Conservation (phyloP, 2,113 vertebrate genomes). For the Bubalus kerabau region DNA sequence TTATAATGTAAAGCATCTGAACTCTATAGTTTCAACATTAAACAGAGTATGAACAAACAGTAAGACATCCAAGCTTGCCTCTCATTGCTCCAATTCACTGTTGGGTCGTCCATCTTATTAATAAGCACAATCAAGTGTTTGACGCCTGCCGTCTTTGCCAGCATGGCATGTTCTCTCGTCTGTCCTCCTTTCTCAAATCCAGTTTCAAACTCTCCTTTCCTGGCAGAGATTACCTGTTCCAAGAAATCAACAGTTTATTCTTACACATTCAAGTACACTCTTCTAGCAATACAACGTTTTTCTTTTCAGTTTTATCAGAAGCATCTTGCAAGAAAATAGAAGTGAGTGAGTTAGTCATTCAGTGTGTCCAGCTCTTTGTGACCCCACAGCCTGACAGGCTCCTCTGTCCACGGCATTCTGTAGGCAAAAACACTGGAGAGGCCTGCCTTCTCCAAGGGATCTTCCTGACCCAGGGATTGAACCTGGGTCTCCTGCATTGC, state of each 20-base stretch:
- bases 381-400: not conserved
- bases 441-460: not conserved
- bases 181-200: constrained; percentile 99
- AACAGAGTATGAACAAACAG: not conserved
- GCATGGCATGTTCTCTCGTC: constrained; percentile 98
- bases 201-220: constrained; percentile 99
- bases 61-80: constrained; percentile 78
- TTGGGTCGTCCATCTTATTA: constrained; percentile 99
- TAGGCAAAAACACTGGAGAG: not conserved
- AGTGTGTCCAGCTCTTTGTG: not conserved
- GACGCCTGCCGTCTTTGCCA: constrained; percentile 98
- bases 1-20: not conserved
- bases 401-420: not conserved
- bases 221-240: constrained; percentile 94
- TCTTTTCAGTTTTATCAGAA: not conserved
- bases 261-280: not conserved
- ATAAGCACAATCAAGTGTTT: constrained; percentile 98
- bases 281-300: not conserved
- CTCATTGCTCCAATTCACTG: constrained; percentile 98
- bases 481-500: not conserved
- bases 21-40: not conserved
- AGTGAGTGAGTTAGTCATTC: not conserved
- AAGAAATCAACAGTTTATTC: constrained; percentile 45
- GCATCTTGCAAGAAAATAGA: not conserved
- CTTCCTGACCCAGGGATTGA: not conserved